These are phyloP conservation scores for Catonia carolina DNA, from an alignment of 2,888 invertebrate genomes.

Conservation along the genomic window DNA sequence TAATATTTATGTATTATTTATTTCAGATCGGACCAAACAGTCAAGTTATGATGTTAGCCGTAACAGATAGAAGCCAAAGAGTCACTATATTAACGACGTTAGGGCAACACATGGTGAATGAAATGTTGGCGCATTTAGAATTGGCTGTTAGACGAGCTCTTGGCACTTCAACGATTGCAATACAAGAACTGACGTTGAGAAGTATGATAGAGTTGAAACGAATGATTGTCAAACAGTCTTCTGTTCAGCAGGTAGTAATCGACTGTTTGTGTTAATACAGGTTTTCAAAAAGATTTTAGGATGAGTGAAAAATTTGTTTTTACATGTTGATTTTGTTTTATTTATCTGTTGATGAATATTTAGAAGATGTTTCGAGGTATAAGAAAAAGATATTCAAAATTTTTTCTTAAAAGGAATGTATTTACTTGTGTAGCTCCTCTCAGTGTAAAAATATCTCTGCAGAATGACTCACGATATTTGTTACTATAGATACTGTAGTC, in stretches of 20 bases:
- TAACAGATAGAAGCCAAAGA: conserved; percentile 16
- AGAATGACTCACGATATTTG: too few relatives aligned
- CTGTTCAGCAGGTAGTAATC: conserved; percentile 22
- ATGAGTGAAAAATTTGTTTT: background rate
- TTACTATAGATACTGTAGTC: too few relatives aligned
- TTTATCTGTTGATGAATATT: background rate
- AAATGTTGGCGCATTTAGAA: conserved; percentile 23
- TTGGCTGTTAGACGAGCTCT: conserved; percentile 21
- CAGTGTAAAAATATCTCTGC: too few relatives aligned
- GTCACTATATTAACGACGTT: conserved; percentile 24
- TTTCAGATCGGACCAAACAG: conserved; percentile 21
- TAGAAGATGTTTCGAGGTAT: too few relatives aligned
- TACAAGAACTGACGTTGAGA: conserved; percentile 11
- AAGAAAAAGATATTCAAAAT: too few relatives aligned
- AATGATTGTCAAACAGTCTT: conserved; percentile 17
- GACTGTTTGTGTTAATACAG: background rate
- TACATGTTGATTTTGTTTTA: background rate
- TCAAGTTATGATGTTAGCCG: conserved; percentile 23
- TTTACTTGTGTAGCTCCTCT: too few relatives aligned
- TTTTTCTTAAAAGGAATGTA: too few relatives aligned
- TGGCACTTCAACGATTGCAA: conserved; percentile 13
- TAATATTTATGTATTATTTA: background rate
- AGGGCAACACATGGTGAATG: conserved; percentile 17
- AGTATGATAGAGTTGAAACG: conserved; percentile 14
- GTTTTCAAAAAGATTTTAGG: background rate